Conservation (phyloP, 53 echinoderm and acorn worm genomes). For the Luidia sarsii region DNA sequence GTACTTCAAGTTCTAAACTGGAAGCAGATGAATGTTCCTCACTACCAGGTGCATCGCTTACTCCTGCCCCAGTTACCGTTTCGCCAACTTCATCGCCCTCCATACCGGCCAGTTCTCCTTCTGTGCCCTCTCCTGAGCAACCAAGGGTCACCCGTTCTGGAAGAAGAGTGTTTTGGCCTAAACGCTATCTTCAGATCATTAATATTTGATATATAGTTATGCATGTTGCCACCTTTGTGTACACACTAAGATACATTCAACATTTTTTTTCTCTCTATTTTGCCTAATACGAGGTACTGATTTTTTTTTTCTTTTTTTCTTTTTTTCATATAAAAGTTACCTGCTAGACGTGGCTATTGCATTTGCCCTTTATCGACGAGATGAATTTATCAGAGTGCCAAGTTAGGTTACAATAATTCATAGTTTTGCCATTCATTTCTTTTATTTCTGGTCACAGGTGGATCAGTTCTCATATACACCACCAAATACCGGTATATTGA, state of each 20-base stretch:
- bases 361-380: no score
- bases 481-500: neutral
- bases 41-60: neutral
- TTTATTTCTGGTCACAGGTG: neutral
- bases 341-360: no score
- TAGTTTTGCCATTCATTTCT: neutral
- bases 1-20: neutral
- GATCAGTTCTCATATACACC: neutral
- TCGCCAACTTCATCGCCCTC: neutral
- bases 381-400: no score
- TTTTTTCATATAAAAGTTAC: no score
- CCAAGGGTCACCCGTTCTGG: neutral
- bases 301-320: neutral
- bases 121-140: neutral
- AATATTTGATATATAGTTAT: neutral
- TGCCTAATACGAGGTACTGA: no score
- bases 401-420: neutral
- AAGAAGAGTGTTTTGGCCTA: conserved; percentile 17
- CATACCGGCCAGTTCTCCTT: neutral
- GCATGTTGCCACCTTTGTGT: no score
- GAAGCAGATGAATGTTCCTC: neutral
- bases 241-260: no score
- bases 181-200: conserved; percentile 26
- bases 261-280: no score
- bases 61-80: neutral